These are phyloP conservation scores for Aplodontia rufa DNA, from an alignment of 2,113 vertebrate genomes.

Conservation along the genomic window DNA sequence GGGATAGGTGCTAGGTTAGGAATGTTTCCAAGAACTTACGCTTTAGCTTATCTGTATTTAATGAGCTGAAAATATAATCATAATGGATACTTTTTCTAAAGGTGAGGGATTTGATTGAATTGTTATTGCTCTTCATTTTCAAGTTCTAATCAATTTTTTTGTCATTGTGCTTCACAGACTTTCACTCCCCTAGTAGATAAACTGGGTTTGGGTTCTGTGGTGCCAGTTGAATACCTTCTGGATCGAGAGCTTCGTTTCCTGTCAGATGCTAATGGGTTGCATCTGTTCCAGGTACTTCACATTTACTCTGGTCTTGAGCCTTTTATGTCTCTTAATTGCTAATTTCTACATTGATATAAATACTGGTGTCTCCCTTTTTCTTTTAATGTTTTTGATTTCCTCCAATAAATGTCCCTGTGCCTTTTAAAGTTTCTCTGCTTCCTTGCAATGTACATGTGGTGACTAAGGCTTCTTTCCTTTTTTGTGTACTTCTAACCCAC, in stretches of 20 bases:
- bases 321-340: conserved; percentile 32
- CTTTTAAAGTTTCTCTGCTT: conserved; percentile 48
- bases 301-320: conserved; percentile 23
- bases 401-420: neutral
- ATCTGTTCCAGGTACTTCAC: conserved; percentile 93
- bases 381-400: conserved; percentile 40
- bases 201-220: conserved; percentile 92
- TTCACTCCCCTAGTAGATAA: conserved; percentile 94
- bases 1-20: neutral
- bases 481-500: neutral
- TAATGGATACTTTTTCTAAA: conserved; percentile 40
- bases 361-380: neutral
- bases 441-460: conserved; percentile 33
- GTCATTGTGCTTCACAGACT: conserved; percentile 82
- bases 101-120: conserved; percentile 18
- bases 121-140: conserved; percentile 32
- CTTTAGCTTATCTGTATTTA: conserved; percentile 45
- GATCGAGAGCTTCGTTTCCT: conserved; percentile 92
- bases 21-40: conserved; percentile 1
- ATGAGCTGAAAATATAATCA: neutral
- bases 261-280: conserved; percentile 91
- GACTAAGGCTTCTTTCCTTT: conserved; percentile 22
- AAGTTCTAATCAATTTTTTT: conserved; percentile 61
- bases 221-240: conserved; percentile 96
- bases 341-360: conserved; percentile 51